Conservation (phyloP, 2,797 vertebrate species). For the Phataginus tetradactyla region DNA sequence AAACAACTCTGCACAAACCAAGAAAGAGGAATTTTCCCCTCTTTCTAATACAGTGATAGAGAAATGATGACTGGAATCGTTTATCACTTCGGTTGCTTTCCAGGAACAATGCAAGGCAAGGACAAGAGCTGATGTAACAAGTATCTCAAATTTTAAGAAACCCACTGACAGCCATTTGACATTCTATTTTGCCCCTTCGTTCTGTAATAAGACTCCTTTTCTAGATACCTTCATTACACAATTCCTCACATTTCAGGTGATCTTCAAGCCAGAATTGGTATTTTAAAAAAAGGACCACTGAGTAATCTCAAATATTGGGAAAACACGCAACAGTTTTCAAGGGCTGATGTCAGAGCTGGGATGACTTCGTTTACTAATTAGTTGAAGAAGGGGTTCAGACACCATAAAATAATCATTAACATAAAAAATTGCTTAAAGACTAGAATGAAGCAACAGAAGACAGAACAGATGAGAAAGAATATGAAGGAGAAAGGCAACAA, state of each 20-base stretch:
- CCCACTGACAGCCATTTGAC: background rate
- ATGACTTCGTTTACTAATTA: background rate
- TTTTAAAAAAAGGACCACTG: background rate
- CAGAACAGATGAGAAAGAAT: background rate
- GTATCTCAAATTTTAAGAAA: background rate
- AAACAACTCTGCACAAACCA: slow-evolving; percentile 52
- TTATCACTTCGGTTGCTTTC: background rate
- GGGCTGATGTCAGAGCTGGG: background rate
- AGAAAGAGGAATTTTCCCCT: slow-evolving; percentile 46
- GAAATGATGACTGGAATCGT: background rate
- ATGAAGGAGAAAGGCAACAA: background rate
- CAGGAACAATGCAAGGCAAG: background rate
- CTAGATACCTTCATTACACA: background rate
- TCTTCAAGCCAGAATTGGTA: background rate
- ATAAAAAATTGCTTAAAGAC: background rate
- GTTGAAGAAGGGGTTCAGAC: background rate
- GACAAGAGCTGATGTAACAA: background rate
- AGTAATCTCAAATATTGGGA: background rate
- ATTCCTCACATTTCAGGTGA: background rate
- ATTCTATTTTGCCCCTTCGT: background rate
- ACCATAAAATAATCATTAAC: background rate
- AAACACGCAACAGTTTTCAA: background rate
- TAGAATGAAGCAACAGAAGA: background rate
- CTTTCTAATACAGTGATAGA: slow-evolving; percentile 51
- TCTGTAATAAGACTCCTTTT: background rate